Percentiles rank a stretch among this genome's conserved stretches.
Conservation (phyloP, 2,113 vertebrate genomes). For the Saguinus midas region DNA sequence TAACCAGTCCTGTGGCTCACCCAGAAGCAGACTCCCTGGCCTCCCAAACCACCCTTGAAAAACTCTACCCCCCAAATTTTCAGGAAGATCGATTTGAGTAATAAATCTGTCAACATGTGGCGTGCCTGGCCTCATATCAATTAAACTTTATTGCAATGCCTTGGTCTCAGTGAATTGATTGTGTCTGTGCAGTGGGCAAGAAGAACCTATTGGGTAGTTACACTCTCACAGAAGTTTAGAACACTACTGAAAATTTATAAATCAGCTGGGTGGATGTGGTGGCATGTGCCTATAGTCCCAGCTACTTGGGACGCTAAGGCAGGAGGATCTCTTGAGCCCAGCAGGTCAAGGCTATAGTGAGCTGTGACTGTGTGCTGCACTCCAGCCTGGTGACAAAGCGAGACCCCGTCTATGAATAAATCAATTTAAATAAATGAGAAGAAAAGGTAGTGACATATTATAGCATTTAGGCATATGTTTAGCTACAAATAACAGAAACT, state of each 20-base stretch:
- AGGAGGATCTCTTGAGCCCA: not conserved
- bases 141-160: too few species aligned
- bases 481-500: constrained; percentile 1
- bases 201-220: too few species aligned
- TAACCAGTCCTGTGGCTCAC: too few species aligned
- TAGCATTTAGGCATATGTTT: not conserved
- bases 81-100: too few species aligned
- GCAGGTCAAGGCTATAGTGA: not conserved
- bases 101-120: too few species aligned
- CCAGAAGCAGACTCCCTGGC: too few species aligned
- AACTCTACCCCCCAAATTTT: too few species aligned
- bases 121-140: too few species aligned
- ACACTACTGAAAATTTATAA: not conserved
- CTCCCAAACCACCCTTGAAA: too few species aligned
- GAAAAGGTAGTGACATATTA: not conserved
- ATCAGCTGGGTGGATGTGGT: not conserved
- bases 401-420: not conserved
- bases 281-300: not conserved
- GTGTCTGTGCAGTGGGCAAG: too few species aligned
- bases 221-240: too few species aligned
- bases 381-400: not conserved
- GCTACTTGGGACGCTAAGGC: not conserved
- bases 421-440: not conserved
- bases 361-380: not conserved
- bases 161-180: too few species aligned